Evolutionary conservation across 2,888 invertebrate species (phyloP), one percentile per base, ranked within the genome.

Genomic region (Charanyca ferruginea): DNA sequence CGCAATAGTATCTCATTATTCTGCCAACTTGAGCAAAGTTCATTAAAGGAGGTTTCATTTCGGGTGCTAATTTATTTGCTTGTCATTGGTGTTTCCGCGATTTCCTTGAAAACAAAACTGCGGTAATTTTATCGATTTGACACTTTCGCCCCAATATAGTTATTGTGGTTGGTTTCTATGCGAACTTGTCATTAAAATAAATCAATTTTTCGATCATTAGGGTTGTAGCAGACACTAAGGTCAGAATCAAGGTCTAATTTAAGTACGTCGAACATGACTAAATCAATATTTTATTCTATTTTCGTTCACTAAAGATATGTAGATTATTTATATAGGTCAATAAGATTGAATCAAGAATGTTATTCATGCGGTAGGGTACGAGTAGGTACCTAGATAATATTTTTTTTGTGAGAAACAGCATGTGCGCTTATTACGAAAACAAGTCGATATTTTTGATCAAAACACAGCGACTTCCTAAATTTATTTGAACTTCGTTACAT

Each of bases 91-190:
- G 78, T 75, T 69, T 41, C 62, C 60, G 68, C 58, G 62, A 83
- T 88, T 91, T 88, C 89, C 89, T 88, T 89, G 87, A 91, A 91
- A 91, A 91, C 90, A 92, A 90, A 95, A 95, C 95, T 96, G 96
- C 96, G 96, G 96, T 95, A 95, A 93, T 93, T 95, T 95, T 96
- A 96, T 96, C 92, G 96, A 96, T 96, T 95, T 86, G 90, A 90
- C 91, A 91, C 89, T 87, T 89, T 90, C 81, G 89, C 88, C 87
- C 86, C 83, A 86, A 90, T 91, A 87, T 87, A 85, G 81, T 89
- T 80, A 79, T 79, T 89, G 85, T 88, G 83, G 83, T 87, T 81
- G 85, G 91, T 93, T 89, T 87, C 89, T 89, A 91, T 87, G 90
- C 83, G 79, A 91, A 87, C 81, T 84, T 83, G 62, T 85, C 80